Conservation (phyloP, 2,888 invertebrate species). For the Drosophila testacea region DNA sequence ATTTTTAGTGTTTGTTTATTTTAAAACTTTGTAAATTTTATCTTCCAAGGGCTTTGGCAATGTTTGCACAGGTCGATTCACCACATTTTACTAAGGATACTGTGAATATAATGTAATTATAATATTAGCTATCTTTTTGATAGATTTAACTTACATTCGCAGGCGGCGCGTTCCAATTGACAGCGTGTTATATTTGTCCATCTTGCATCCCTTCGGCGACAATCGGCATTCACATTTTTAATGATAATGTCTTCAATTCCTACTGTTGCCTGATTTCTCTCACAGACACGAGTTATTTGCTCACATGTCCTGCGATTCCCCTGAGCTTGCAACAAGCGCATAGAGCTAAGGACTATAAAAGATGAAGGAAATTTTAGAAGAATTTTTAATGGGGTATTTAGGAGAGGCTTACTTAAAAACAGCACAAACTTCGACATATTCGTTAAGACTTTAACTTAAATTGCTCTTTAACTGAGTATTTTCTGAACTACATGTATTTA, state of each 20-base stretch:
- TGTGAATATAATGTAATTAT: conserved; percentile 14
- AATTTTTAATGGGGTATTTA: not conserved
- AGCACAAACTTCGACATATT: conserved; percentile 56
- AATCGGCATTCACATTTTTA: conserved; percentile 40
- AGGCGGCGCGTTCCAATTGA: conserved; percentile 47
- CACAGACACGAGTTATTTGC: conserved; percentile 25
- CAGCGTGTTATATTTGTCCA: conserved; percentile 63
- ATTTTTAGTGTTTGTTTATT: not conserved
- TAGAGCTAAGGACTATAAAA: conserved; percentile 34
- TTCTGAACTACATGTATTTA: conserved; percentile 23
- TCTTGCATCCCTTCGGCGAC: conserved; percentile 5
- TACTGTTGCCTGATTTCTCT: conserved; percentile 2
- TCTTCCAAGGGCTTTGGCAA: not conserved
- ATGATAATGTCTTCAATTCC: conserved; percentile 50
- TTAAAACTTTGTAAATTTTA: not conserved
- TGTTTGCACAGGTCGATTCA: conserved; percentile 18
- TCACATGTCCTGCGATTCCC: conserved; percentile 34
- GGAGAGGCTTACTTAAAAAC: conserved; percentile 49
- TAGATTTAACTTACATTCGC: conserved; percentile 50
- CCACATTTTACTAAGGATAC: conserved; percentile 55
- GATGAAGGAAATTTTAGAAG: not conserved
- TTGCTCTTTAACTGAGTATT: not conserved
- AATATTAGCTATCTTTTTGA: not conserved
- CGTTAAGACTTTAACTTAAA: not conserved
- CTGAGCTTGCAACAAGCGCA: conserved; percentile 41